A percentile compares a stretch with the other conserved stretches of the same genome.
Conservation (phyloP, 1,140 invertebrate species). For the Lithobius niger region DNA sequence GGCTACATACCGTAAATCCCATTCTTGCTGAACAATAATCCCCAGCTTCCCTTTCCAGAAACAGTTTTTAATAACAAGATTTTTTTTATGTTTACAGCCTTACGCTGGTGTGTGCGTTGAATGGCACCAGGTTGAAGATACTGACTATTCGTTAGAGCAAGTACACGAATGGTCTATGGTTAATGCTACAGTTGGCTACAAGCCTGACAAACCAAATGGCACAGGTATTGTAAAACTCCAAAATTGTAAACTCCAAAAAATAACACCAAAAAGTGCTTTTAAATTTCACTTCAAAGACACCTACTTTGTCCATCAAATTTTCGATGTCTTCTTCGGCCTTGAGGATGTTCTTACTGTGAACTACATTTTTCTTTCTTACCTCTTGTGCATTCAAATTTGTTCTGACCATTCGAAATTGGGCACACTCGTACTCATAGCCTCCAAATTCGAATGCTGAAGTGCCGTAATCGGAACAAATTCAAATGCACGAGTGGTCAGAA, state of each 20-base stretch:
- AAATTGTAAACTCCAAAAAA: too few species aligned
- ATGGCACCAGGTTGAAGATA: slow-evolving; percentile 31
- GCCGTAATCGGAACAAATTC: not conserved
- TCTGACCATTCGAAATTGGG: too few species aligned
- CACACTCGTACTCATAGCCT: not conserved
- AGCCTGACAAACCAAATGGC: slow-evolving; percentile 28
- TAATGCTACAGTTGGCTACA: slow-evolving; percentile 26
- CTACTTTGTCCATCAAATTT: slow-evolving; percentile 4
- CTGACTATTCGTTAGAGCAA: slow-evolving; percentile 12
- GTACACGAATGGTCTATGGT: slow-evolving; percentile 29
- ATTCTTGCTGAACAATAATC: too few species aligned
- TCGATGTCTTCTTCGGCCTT: not conserved
- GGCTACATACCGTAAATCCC: too few species aligned
- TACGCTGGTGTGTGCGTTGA: too few species aligned
- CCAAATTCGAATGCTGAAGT: not conserved
- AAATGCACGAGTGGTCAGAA: too few species aligned
- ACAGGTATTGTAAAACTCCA: slow-evolving; percentile 19
- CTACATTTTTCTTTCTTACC: not conserved
- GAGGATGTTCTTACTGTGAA: not conserved
- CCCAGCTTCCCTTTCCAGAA: too few species aligned
- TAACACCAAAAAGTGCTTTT: too few species aligned
- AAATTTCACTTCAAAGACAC: too few species aligned
- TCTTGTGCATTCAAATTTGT: too few species aligned
- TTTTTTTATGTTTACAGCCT: too few species aligned
- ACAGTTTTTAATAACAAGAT: too few species aligned